Evolutionary conservation across 2,888 invertebrate genomes (phyloP), one percentile per base, ranked within the genome.

Genomic region (Phanerotoma sp.): DNA sequence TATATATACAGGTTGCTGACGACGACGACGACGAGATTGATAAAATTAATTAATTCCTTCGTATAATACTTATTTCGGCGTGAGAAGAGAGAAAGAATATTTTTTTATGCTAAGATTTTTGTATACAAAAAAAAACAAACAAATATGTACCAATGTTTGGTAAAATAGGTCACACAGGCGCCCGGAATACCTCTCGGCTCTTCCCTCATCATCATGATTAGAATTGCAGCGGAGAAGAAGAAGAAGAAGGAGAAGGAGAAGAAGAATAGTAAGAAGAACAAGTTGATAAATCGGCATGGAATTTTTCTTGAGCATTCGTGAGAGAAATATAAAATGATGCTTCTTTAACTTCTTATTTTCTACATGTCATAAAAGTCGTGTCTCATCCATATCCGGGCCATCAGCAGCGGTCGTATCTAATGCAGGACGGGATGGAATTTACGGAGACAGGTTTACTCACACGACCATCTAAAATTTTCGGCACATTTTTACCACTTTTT

Each of bases 401-500:
- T 69, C 69, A 66, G 68, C 69, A 68, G 62, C 62, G 62, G 55
- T 65, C 58, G 42, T 58, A 57, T 46, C 51, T 41, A 51, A 46
- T 48, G 45, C 41, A 51, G 59, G 62, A 60, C 13, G 48, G 22
- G 35, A 58, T 54, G 51, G 42, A 42, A 40, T 53, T n/a, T 15
- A 55, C 21, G 10, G n/a, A n/a, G n/a, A 45, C 33, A 21, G 51
- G 37, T 25, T 57, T 57, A 4, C 32, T 42, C 11, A 46, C 11
- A 40, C 49, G 51, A 38, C 13, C 50, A 30, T 53, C 45, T 11
- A 69, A 41, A 35, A 62, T 52, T 21, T 58, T 65, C 13, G 72
- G 70, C 11, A 84, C 76, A 46, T 81, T 83, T 73, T 84, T 84
- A 13, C 82, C 80, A 65, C 84, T 85, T 57, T 83, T 77, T 38